Base-by-base conservation (phyloP, 2,888 invertebrate species). In the Chirona hameri region DNA sequence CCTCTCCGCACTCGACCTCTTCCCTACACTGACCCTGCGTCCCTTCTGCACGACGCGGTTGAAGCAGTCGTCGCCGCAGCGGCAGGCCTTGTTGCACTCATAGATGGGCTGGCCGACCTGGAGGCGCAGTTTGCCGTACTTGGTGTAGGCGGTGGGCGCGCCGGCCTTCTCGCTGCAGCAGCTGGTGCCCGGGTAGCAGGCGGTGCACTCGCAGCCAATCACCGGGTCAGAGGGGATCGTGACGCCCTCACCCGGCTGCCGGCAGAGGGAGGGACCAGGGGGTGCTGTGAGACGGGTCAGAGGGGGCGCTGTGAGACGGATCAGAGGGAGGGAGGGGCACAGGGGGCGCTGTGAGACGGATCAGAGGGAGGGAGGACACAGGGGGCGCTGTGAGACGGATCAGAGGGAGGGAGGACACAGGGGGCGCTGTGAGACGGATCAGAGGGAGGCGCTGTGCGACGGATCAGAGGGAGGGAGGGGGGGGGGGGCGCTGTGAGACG, bases 31-130 rank as follows among this genome's bases (percentile, higher is more conserved):
- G 57, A 86, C 89, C 84, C 90, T 91, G 0, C 94, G 90, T 0
- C 97, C 97, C 24, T 92, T 91, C 88, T 98, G 98, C 0, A 97
- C 94, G 0, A 97, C 94, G 7, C 98, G 91, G 88, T 98, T 98
- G n/a, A 91, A 89, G 87, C 98, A 98, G 27, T 91, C 91, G 0
- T 89, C 87, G 0, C 91, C 91, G 88, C 98, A 98, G 83, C 90
- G 90, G 87, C 98, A 98, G 9, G 92, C 91, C 85, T 93, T 93
- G 87, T 98, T 98, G 88, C 98, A 98, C 88, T 98, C 98, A 87
- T 94, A 97, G 81, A 98, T 94, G 0, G 97, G 95, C 12, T 92
- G 93, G 0, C 97, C 95, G 0, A 92, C 91, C 7, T 92, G 91
- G 0, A 95, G 91, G 84, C 92, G 90, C 81, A 96, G 87, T 84